phyloP scores from a whole-genome alignment of 2,888 invertebrate species.

The Himalopsyche kuldschensis region DNA sequence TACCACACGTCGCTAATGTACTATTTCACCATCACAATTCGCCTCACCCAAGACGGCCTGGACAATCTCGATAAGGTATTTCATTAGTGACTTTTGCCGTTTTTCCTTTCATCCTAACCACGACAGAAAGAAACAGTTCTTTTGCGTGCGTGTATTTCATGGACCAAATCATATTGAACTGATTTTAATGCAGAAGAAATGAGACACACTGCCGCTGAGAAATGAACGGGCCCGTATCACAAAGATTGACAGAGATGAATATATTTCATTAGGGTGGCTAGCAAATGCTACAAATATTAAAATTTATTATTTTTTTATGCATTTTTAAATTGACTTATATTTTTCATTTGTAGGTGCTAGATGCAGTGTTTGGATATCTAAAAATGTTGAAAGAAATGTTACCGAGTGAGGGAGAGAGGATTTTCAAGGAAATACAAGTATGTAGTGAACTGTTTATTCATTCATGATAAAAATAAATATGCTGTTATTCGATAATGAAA shows the following conservation, averaged over 20 bases:
- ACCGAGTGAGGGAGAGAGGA: constrained; percentile 61
- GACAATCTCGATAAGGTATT: constrained; percentile 65
- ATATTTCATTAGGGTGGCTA: no score
- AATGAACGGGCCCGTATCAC: no score
- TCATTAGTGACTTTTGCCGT: neutral
- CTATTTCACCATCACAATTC: constrained; percentile 71
- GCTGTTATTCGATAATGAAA: neutral
- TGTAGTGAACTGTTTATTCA: neutral
- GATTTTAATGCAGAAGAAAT: neutral
- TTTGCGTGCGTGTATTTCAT: no score
- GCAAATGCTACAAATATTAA: no score
- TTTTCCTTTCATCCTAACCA: neutral
- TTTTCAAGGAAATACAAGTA: constrained; percentile 70
- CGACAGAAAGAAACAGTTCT: no score
- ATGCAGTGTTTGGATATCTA: constrained; percentile 78
- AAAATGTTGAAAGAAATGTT: constrained; percentile 69
- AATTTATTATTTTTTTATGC: no score
- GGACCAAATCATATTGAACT: neutral
- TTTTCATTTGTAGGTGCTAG: constrained; percentile 64
- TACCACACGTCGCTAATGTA: constrained; percentile 80
- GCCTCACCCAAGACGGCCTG: constrained; percentile 78
- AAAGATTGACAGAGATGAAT: no score
- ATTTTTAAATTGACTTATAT: neutral
- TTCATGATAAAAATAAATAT: neutral
- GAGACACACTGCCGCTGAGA: neutral